phyloP scores from a whole-genome alignment of 2,888 invertebrate species.

The Pristionchus fissidentatus region DNA sequence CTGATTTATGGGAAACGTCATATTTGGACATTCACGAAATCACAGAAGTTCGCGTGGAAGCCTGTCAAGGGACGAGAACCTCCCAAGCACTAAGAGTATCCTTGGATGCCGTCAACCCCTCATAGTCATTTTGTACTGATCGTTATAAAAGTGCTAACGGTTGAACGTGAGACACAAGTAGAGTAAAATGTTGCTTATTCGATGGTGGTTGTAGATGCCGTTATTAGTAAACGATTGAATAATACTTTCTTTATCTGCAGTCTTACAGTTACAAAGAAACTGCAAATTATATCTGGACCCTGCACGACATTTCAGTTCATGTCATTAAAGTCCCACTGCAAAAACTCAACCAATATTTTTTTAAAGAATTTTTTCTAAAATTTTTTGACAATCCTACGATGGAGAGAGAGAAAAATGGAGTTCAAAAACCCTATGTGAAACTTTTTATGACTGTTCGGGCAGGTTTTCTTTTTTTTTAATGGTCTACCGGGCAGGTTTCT shows the following conservation, averaged over 20 bases:
- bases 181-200: not conserved
- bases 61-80: slow-evolving; percentile 69
- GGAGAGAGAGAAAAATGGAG: too few relatives aligned
- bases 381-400: too few relatives aligned
- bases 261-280: not conserved
- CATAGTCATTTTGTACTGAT: slow-evolving; percentile 12
- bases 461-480: too few relatives aligned
- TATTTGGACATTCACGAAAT: slow-evolving; percentile 72
- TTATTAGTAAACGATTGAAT: slow-evolving; percentile 42
- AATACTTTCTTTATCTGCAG: not conserved
- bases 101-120: not conserved
- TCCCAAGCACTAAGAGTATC: slow-evolving; percentile 37
- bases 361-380: too few relatives aligned
- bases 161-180: not conserved
- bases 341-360: too few relatives aligned
- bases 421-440: too few relatives aligned
- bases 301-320: too few relatives aligned
- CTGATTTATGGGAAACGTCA: slow-evolving; percentile 72
- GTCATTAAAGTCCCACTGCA: not conserved
- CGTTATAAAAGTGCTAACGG: slow-evolving; percentile 35
- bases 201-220: slow-evolving; percentile 1
- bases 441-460: too few relatives aligned
- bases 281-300: not conserved
- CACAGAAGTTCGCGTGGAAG: slow-evolving; percentile 73
- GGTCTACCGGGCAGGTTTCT: too few relatives aligned